phyloP scores from a whole-genome alignment of 2,113 vertebrate genomes.

The Cygnus atratus region DNA sequence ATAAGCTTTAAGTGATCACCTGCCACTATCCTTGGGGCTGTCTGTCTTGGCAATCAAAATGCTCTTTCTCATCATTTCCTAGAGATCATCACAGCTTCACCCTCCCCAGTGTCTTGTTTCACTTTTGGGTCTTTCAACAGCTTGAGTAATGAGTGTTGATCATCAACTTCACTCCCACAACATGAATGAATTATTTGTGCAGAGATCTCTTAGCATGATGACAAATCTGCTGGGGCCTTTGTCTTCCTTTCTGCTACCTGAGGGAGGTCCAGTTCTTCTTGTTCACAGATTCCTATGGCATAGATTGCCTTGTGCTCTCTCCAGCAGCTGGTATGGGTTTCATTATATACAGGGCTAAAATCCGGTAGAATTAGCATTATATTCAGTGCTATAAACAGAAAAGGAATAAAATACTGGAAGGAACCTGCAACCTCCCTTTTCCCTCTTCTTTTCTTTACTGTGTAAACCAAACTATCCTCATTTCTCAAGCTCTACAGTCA shows the following conservation, averaged over 20 bases:
- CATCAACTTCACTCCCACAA: slow-evolving; percentile 20
- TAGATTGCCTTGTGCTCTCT: not conserved
- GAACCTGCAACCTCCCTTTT: not conserved
- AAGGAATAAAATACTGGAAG: not conserved
- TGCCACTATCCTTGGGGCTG: not conserved
- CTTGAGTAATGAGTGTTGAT: slow-evolving; percentile 5
- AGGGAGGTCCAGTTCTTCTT: not conserved
- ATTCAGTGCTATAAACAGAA: not conserved
- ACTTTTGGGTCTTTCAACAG: slow-evolving; percentile 38
- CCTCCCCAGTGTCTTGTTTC: slow-evolving; percentile 23
- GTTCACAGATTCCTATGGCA: not conserved
- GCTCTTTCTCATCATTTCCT: slow-evolving; percentile 38
- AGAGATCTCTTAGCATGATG: slow-evolving; percentile 16
- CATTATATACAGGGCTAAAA: not conserved
- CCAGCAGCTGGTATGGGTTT: not conserved
- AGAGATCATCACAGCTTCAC: slow-evolving; percentile 24
- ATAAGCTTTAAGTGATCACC: not conserved
- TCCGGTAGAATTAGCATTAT: not conserved
- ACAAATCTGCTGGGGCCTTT: not conserved
- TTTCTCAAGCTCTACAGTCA: not conserved
- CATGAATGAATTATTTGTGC: slow-evolving; percentile 33
- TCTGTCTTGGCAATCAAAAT: not conserved
- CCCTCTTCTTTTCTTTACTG: not conserved
- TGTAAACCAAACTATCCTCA: not conserved
- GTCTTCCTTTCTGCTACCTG: not conserved